Evolutionary conservation across 2,797 vertebrate species (phyloP), one percentile per base, ranked within the genome.

Genomic region (Ctenopoma multispine): DNA sequence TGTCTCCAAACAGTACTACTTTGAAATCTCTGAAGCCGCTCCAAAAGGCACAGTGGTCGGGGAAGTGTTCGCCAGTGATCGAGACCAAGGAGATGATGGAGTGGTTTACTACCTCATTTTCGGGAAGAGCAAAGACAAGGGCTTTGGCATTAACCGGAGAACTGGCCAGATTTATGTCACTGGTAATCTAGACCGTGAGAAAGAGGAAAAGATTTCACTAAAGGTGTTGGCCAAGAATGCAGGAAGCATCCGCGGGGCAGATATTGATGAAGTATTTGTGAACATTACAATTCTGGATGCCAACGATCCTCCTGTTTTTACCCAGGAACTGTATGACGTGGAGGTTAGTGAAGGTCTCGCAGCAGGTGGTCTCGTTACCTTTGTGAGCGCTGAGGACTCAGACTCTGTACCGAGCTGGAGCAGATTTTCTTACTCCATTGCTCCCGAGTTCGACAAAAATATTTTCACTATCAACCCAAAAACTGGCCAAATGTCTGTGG

Each of bases 401-500:
- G 98, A 99, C 75, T 99, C 98, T 1, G 96, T 98, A 50, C 97
- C 97, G 21, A 98, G 97, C 90, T 99, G 98, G 98, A 99, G 96
- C 92, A 92, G 97, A 60, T 99, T 99, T 84, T 97, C 97, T 7
- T 99, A 99, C 87, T 96, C 95, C 61, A 94, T 99, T 5, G 94
- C 95, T 46, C 88, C 94, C 23, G 95, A 96, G 57, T 95, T 95
- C 1, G 89, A 96, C 79, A 96, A 95, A 21, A 93, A 92, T 1
- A 93, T 96, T 72, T 99, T 99, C 77, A 96, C 95, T 27, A 96
- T 99, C 79, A 96, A 99, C 63, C 94, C 97, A 0, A 97, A 98
- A 89, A 98, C 97, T 0, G 98, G 98, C 17, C 97, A 99, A 86
- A 95, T 99, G 84, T 98, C 97, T 0, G 97, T 99, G 4, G 94